These are phyloP conservation scores for Pollenia amentaria DNA, from an alignment of 2,888 invertebrate species.

Conservation along the genomic window DNA sequence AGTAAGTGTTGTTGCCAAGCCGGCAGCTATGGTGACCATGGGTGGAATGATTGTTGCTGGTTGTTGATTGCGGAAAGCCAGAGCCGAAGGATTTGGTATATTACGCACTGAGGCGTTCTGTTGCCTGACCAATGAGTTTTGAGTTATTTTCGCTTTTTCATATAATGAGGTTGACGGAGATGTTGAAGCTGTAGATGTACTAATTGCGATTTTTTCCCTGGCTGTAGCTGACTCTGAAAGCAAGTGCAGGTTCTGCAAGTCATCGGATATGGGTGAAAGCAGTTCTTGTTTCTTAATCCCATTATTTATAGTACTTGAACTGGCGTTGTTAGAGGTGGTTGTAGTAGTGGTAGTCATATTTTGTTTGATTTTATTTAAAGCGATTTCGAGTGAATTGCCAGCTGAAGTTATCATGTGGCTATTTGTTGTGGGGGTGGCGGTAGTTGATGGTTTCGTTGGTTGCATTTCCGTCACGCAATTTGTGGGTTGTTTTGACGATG, in stretches of 20 bases:
- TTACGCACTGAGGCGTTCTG: slow-evolving; percentile 87
- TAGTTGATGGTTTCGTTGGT: neutral
- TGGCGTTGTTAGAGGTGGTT: neutral
- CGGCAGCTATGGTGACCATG: slow-evolving; percentile 68
- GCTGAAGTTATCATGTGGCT: slow-evolving; percentile 77
- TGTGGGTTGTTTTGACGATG: slow-evolving; percentile 60
- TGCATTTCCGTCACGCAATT: slow-evolving; percentile 55
- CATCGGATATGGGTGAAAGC: slow-evolving; percentile 76
- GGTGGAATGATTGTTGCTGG: slow-evolving; percentile 75
- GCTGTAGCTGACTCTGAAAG: slow-evolving; percentile 84
- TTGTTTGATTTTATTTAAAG: slow-evolving; percentile 83
- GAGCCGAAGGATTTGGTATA: slow-evolving; percentile 88
- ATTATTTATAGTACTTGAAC: slow-evolving; percentile 17
- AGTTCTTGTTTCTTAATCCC: slow-evolving; percentile 52
- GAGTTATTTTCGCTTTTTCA: slow-evolving; percentile 83
- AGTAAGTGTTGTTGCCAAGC: slow-evolving; percentile 50
- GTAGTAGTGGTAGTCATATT: slow-evolving; percentile 79
- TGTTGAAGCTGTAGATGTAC: slow-evolving; percentile 44
- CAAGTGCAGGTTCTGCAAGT: slow-evolving; percentile 86
- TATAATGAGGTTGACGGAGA: slow-evolving; percentile 80
- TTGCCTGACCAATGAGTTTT: slow-evolving; percentile 81
- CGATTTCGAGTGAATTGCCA: slow-evolving; percentile 78
- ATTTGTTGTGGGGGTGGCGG: slow-evolving; percentile 75
- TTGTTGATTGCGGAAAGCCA: slow-evolving; percentile 86
- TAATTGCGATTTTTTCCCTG: slow-evolving; percentile 83